Percentiles rank a stretch among this genome's conserved stretches.
Evolutionary conservation across 2,113 vertebrate genomes (phyloP).

Genomic region (Engystomops pustulosus): DNA sequence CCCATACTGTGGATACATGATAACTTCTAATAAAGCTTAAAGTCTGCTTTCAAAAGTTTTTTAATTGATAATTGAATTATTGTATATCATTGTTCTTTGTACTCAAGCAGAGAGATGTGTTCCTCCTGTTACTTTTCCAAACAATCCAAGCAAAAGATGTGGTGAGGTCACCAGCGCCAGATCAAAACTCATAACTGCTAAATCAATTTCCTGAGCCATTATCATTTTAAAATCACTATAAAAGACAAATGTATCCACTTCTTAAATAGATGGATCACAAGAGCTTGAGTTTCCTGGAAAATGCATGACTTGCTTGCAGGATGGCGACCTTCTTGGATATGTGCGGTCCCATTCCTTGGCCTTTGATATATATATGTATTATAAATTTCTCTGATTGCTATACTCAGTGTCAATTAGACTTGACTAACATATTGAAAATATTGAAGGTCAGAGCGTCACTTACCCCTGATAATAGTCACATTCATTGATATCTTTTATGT

Average conservation of each 20-base stretch:
- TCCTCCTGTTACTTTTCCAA: too few species aligned
- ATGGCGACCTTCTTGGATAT: neutral
- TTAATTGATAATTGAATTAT: too few species aligned
- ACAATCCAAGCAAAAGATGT: neutral
- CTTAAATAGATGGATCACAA: neutral
- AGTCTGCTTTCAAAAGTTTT: too few species aligned
- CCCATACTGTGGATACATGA: too few species aligned
- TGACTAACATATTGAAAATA: neutral
- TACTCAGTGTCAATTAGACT: neutral
- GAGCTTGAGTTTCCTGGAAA: constrained; percentile 24
- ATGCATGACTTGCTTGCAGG: neutral
- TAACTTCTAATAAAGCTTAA: too few species aligned
- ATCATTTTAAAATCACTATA: neutral
- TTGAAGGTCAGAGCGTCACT: neutral
- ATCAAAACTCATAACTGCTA: neutral
- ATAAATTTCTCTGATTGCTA: neutral
- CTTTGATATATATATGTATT: too few species aligned
- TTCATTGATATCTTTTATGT: neutral
- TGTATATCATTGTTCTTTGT: too few species aligned
- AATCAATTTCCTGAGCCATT: constrained; percentile 13
- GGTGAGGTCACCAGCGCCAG: neutral
- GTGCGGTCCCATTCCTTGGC: neutral
- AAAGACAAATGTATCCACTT: constrained; percentile 25
- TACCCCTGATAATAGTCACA: neutral
- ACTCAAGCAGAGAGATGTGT: too few species aligned